Evolutionary conservation across 2,113 vertebrate genomes (phyloP).

Genomic region (Hymenochirus boettgeri): DNA sequence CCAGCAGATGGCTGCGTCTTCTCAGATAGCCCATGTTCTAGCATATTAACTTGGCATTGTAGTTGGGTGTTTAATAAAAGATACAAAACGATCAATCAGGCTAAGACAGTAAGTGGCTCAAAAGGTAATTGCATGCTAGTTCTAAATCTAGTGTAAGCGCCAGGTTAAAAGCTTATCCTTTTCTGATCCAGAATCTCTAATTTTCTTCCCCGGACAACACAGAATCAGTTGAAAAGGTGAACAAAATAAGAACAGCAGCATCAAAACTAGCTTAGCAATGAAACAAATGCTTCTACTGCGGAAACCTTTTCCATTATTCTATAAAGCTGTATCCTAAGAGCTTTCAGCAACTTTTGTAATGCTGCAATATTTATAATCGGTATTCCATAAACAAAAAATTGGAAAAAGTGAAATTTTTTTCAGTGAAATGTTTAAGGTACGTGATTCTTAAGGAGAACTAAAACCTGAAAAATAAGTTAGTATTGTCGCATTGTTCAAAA

Average conservation of each 20-base stretch:
- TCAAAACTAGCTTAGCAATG: neutral
- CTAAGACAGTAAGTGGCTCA: slow-evolving; percentile 29
- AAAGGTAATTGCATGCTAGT: slow-evolving; percentile 28
- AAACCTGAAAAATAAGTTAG: too few species aligned
- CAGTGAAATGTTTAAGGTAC: too few species aligned
- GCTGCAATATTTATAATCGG: too few species aligned
- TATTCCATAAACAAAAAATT: too few species aligned
- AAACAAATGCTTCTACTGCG: neutral
- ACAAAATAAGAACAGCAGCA: neutral
- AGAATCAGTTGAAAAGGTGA: slow-evolving; percentile 16
- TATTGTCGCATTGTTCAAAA: too few species aligned
- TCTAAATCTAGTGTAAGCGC: slow-evolving; percentile 22
- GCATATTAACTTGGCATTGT: slow-evolving; percentile 27
- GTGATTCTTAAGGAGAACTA: too few species aligned
- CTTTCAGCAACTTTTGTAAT: too few species aligned
- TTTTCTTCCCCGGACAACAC: slow-evolving; percentile 13
- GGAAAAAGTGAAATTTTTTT: too few species aligned
- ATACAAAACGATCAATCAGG: slow-evolving; percentile 35
- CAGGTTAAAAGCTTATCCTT: slow-evolving; percentile 19
- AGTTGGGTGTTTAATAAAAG: slow-evolving; percentile 27
- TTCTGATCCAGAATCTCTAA: slow-evolving; percentile 16
- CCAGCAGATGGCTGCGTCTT: slow-evolving; percentile 40
- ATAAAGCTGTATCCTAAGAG: too few species aligned
- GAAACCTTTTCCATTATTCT: too few species aligned
- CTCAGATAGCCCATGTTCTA: neutral